phyloP scores from a whole-genome alignment of 2,888 invertebrate genomes.

The Liposcelis brunnea region DNA sequence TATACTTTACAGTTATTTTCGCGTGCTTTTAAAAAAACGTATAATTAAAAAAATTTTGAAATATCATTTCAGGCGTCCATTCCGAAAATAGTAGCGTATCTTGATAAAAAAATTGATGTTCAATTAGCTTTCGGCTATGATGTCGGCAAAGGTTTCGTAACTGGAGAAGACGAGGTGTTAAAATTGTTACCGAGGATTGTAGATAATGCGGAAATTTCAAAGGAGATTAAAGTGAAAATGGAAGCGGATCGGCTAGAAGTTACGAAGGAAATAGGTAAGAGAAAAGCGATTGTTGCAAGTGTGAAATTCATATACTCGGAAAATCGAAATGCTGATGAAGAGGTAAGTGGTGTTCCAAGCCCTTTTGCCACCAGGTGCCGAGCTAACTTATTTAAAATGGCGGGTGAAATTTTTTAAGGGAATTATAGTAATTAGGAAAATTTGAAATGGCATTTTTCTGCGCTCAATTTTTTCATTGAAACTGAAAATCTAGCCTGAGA shows the following conservation, averaged over 20 bases:
- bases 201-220: conserved; percentile 24
- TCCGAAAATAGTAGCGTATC: conserved; percentile 33
- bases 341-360: too few relatives aligned
- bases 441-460: too few relatives aligned
- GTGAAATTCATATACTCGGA: too few relatives aligned
- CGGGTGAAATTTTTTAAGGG: too few relatives aligned
- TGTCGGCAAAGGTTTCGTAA: conserved; percentile 43
- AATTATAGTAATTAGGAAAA: too few relatives aligned
- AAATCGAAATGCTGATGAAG: too few relatives aligned
- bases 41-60: too few relatives aligned
- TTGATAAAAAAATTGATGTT: conserved; percentile 36
- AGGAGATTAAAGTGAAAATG: conserved; percentile 19
- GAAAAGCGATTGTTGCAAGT: background rate
- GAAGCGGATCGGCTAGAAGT: conserved; percentile 27
- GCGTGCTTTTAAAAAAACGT: background rate
- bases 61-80: conserved; percentile 26
- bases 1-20: too few relatives aligned
- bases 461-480: too few relatives aligned
- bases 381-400: too few relatives aligned
- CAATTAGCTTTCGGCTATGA: conserved; percentile 42
- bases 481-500: too few relatives aligned
- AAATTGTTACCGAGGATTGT: conserved; percentile 33
- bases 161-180: conserved; percentile 40
- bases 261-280: conserved; percentile 26
- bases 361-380: too few relatives aligned